Evolutionary conservation across 2,888 invertebrate species (phyloP), one percentile per base, ranked within the genome.

Genomic region (Cataglyphis rosenhaueri): DNA sequence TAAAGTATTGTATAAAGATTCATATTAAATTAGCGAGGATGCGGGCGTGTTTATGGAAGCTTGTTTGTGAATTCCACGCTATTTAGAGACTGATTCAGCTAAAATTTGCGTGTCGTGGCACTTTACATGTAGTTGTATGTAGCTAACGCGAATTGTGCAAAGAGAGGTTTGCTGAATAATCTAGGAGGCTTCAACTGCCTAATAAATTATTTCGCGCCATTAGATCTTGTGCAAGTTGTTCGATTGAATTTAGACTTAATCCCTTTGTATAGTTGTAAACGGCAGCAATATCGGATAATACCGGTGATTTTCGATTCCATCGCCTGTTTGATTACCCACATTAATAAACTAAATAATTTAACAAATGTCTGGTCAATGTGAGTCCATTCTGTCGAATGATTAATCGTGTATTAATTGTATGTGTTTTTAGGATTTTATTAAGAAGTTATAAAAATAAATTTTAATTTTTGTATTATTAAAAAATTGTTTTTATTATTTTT

Each of bases 161-260:
- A 35, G 32, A 57, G 61, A 29, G 52, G 38, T 75, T 73, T 85
- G 84, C 82, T 91, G 88, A 89, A 89, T 91, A 90, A 91, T 90
- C 85, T 85, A 87, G 82, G 84, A 87, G 84, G 73, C 82, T 76
- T 61, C 38, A 61, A 52, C 64, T 75, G 48, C 25, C 57, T 83
- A 66, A 87, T 91, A 89, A 90, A 92, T 92, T 92, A 91, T 90
- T 86, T 87, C 85, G 48, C 74, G 85, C 88, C 91, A 90, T 89
- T 90, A 88, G 90, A 88, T 88, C 83, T 85, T 82, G 86, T 85
- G 85, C 86, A 88, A 90, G 90, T 91, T 91, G 91, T 92, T 91
- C 91, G 90, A 92, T 92, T 92, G 91, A 92, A 93, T 91, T 90
- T 88, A 89, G 88, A 91, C 91, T 91, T 90, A 89, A 84, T 84